These are phyloP conservation scores for Herpailurus yagouaroundi DNA, from an alignment of 2,113 vertebrate genomes.

Conservation along the genomic window DNA sequence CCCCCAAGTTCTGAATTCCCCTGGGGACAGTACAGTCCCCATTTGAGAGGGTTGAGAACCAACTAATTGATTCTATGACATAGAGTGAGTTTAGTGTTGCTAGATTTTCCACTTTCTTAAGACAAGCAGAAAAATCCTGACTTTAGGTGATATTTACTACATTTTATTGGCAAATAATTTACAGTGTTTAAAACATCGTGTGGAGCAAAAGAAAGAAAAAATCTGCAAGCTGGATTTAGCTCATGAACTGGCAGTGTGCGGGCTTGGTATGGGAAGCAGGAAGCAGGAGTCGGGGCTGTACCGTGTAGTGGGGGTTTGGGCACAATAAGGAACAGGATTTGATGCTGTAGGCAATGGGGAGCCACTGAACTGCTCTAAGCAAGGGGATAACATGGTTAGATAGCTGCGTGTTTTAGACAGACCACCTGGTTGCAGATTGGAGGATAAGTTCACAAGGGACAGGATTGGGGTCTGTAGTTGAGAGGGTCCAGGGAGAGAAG, in stretches of 20 bases:
- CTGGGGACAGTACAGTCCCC: background rate
- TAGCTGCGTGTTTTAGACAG: background rate
- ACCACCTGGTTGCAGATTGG: background rate
- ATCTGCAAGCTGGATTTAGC: background rate
- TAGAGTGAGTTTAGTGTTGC: background rate
- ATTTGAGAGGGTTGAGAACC: background rate
- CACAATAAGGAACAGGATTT: background rate
- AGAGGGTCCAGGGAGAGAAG: background rate
- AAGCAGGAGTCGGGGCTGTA: background rate
- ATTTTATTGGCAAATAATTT: background rate
- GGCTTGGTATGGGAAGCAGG: background rate
- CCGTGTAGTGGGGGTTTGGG: background rate
- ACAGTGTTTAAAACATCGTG: background rate
- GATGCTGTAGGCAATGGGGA: background rate
- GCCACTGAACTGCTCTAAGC: background rate
- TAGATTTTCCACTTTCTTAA: background rate
- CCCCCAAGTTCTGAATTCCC: too few species aligned
- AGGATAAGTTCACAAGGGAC: background rate
- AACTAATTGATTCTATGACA: background rate
- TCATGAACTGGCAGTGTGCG: background rate
- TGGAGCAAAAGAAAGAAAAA: background rate
- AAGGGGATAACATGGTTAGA: too few species aligned
- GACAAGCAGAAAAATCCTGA: background rate
- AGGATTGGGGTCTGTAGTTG: background rate
- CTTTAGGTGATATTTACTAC: background rate